These are phyloP conservation scores for Leptobrachium leishanense DNA, from an alignment of 2,113 vertebrate species.

Conservation along the genomic window DNA sequence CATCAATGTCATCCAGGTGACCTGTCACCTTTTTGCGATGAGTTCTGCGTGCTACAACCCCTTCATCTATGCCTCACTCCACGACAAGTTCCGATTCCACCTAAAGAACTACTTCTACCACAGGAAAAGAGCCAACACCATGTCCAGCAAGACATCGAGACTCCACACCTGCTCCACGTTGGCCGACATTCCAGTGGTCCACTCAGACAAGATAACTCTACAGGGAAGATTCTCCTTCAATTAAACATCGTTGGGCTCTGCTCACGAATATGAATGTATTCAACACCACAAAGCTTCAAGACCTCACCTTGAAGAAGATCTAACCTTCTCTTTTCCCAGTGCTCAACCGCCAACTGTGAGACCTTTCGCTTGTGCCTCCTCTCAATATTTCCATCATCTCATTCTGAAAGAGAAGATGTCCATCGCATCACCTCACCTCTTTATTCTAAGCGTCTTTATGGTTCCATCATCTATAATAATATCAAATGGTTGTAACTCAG, in stretches of 20 bases:
- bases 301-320: too few species aligned
- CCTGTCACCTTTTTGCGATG: constrained; percentile 76
- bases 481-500: too few species aligned
- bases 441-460: too few species aligned
- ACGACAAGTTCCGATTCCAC: constrained; percentile 72
- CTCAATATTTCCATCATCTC: too few species aligned
- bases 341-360: too few species aligned
- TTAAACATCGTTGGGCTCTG: background rate
- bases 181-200: constrained; percentile 55
- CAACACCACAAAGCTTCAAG: too few species aligned
- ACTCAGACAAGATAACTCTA: constrained; percentile 58
- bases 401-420: too few species aligned
- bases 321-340: too few species aligned
- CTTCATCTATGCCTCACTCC: constrained; percentile 78
- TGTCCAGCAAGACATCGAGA: constrained; percentile 59
- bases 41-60: constrained; percentile 81
- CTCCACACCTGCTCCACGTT: constrained; percentile 67
- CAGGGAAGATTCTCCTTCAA: constrained; percentile 52
- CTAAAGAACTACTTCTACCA: constrained; percentile 61
- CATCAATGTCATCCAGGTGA: constrained; percentile 74
- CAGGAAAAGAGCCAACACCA: constrained; percentile 53
- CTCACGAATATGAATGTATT: background rate
- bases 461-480: too few species aligned
- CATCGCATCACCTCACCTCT: too few species aligned
- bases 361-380: too few species aligned